Evolutionary conservation across 2,797 vertebrate genomes (phyloP), one percentile per base, ranked within the genome.

Genomic region (Pipistrellus kuhlii): DNA sequence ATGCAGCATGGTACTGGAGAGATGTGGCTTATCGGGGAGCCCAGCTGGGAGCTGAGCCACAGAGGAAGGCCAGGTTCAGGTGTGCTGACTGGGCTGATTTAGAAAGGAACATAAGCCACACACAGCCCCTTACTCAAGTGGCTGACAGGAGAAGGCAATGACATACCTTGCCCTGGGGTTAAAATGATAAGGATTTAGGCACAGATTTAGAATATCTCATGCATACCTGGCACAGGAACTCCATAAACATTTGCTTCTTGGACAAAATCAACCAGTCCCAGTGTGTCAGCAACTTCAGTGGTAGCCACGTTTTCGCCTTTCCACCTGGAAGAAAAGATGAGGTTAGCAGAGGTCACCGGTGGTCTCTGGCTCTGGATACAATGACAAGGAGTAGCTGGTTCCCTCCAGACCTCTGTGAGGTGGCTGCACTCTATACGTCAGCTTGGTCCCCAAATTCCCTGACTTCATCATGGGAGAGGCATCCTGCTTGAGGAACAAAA

Each of bases 281-380:
- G 72, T 96, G 98, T 96, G 97, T 99, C 99, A 9, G 98, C 97
- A 17, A 99, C 99, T 98, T 99, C 99, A 0, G 98, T 99, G 71
- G 99, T 99, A 18, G 99, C 99, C 88, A 99, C 99, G 0, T 99
- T 99, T 98, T 99, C 99, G 89, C 99, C 99, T 98, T 99, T 99
- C 99, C 99, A 99, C 95, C 99, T 99, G 94, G 88, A 96, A 88
- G 66, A 90, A 59, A 95, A 92, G 77, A 20, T 15, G 88, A 51
- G 88, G 53, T 84, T 72, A 69, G 71, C 11, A 83, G 81, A 93
- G 25, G 69, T 75, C 23, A 76, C 0, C 8, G 41, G 23, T 25
- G 32, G 25, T 72, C 64, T 75, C 53, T n/a, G 32, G 68, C 25
- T 9, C 78, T 78, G 48, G 5, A 18, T 17, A 41, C 25, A 44